These are phyloP conservation scores for Baccha elongata DNA, from an alignment of 2,888 invertebrate genomes.

Conservation along the genomic window DNA sequence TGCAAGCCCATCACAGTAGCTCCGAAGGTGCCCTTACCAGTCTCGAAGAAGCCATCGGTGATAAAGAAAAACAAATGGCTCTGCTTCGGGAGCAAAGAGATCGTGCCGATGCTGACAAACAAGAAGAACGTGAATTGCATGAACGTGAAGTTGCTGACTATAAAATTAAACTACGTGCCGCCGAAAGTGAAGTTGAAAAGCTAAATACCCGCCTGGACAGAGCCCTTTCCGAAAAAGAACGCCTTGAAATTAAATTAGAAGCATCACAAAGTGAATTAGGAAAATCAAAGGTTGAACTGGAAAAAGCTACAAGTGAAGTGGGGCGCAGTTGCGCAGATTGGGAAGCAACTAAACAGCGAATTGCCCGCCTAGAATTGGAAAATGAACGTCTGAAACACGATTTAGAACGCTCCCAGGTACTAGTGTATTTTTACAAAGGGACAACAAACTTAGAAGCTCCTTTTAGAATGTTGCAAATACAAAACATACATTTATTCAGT, in stretches of 20 bases:
- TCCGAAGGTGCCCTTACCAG: slow-evolving; percentile 96
- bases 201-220: slow-evolving; percentile 93
- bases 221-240: slow-evolving; percentile 94
- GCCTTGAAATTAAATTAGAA: slow-evolving; percentile 94
- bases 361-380: slow-evolving; percentile 93
- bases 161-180: slow-evolving; percentile 95
- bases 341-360: slow-evolving; percentile 85
- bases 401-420: slow-evolving; percentile 89
- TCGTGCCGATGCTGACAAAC: slow-evolving; percentile 96
- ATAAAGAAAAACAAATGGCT: slow-evolving; percentile 98
- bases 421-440: slow-evolving; percentile 82
- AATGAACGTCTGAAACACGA: slow-evolving; percentile 94
- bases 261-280: slow-evolving; percentile 96
- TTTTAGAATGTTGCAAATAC: slow-evolving; percentile 57
- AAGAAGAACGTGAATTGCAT: slow-evolving; percentile 96
- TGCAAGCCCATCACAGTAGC: slow-evolving; percentile 97
- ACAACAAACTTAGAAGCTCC: slow-evolving; percentile 59
- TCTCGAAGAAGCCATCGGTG: slow-evolving; percentile 96
- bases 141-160: slow-evolving; percentile 97
- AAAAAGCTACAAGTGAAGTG: slow-evolving; percentile 94
- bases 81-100: slow-evolving; percentile 96
- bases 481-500: slow-evolving; percentile 5
- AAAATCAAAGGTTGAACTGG: slow-evolving; percentile 96
- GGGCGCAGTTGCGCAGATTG: slow-evolving; percentile 93
- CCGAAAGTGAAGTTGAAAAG: slow-evolving; percentile 96